Conservation (phyloP, 2,888 invertebrate genomes). For the Clitarchus hookeri region DNA sequence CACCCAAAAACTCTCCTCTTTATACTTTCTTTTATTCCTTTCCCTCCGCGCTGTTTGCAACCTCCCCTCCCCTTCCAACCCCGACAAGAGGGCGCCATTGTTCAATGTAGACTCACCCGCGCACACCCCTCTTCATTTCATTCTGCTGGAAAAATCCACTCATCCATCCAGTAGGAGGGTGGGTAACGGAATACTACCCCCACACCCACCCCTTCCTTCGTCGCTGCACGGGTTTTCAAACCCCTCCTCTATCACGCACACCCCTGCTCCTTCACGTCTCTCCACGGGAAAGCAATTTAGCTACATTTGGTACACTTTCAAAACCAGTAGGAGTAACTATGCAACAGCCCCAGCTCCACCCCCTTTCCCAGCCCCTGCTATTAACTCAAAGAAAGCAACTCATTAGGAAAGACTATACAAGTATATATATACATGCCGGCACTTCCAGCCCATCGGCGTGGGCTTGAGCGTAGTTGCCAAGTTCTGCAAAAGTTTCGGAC, state of each 20-base stretch:
- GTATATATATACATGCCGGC: constrained; percentile 24
- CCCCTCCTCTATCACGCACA: not conserved
- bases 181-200: constrained; percentile 15
- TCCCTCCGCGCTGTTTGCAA: constrained; percentile 2
- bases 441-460: not conserved
- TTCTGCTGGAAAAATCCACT: constrained; percentile 39
- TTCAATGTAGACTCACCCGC: constrained; percentile 15
- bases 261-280: not conserved
- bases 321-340: constrained; percentile 16
- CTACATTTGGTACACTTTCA: constrained; percentile 37
- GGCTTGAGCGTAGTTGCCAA: not conserved
- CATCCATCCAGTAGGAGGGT: constrained; percentile 19
- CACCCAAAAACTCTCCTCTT: constrained; percentile 19
- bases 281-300: constrained; percentile 39
- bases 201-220: not conserved
- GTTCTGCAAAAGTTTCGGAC: not conserved
- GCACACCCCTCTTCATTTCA: constrained; percentile 29
- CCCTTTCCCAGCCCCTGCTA: constrained; percentile 28
- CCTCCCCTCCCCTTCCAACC: not conserved
- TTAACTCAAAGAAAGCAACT: constrained; percentile 42
- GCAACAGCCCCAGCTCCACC: not conserved
- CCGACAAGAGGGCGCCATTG: constrained; percentile 7
- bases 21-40: constrained; percentile 17
- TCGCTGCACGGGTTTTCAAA: constrained; percentile 1
- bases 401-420: constrained; percentile 35